phyloP scores from a whole-genome alignment of 2,113 vertebrate genomes.

The Hemicordylus capensis region DNA sequence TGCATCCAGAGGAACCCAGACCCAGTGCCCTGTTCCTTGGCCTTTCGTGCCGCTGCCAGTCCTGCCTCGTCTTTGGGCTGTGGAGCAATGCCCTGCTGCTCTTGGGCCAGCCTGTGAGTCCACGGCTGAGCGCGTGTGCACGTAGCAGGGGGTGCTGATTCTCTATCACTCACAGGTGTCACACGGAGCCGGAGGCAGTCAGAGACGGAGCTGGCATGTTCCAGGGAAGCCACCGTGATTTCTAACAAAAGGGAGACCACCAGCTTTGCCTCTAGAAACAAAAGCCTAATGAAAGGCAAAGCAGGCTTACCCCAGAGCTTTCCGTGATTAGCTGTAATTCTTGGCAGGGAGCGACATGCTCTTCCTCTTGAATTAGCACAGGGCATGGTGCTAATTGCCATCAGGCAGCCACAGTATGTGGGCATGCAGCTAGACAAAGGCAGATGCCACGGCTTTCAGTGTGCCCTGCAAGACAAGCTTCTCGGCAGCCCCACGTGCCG shows the following conservation, averaged over 20 bases:
- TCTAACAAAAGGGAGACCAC: constrained; percentile 9
- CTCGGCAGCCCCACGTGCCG: background rate
- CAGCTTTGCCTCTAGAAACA: constrained; percentile 62
- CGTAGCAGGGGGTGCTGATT: background rate
- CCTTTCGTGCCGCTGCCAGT: accelerated
- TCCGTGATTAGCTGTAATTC: constrained; percentile 63
- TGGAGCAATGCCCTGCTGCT: accelerated
- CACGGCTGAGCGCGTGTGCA: accelerated
- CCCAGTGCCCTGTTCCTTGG: accelerated
- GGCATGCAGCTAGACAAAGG: constrained; percentile 68
- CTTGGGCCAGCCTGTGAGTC: accelerated
- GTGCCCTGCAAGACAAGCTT: background rate
- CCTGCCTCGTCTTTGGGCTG: background rate
- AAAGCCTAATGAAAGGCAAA: constrained; percentile 57
- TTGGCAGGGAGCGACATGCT: constrained; percentile 70
- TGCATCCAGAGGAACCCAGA: accelerated
- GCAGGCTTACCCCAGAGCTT: constrained; percentile 37
- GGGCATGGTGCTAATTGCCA: constrained; percentile 76
- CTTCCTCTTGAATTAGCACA: constrained; percentile 71
- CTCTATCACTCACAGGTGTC: accelerated
- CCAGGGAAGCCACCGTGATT: constrained; percentile 26
- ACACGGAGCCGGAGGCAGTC: background rate
- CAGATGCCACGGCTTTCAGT: constrained; percentile 41
- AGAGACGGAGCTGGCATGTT: accelerated
- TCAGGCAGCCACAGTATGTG: constrained; percentile 71